Percentiles rank a stretch among this genome's conserved stretches.
Evolutionary conservation across 1,140 invertebrate genomes (phyloP).

Genomic region (Zophobas morio): DNA sequence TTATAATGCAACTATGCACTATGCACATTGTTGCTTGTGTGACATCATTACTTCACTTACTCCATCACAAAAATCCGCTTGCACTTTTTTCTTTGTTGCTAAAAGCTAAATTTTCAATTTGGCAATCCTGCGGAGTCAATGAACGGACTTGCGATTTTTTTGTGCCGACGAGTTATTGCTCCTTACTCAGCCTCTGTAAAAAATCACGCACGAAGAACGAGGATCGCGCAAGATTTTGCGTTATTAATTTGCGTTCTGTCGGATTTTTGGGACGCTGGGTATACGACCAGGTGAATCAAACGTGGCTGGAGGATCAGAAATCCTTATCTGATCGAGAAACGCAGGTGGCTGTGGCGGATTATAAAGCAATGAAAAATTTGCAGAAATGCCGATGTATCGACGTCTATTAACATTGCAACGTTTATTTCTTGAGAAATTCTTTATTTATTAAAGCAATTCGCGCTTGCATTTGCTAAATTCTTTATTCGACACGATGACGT

Average conservation of each 20-base stretch:
- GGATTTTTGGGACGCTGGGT: no score
- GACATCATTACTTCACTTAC: constrained; percentile 35
- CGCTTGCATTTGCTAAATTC: constrained; percentile 17
- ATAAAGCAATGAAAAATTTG: no score
- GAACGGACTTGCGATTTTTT: constrained; percentile 30
- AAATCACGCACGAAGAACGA: not conserved
- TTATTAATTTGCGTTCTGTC: no score
- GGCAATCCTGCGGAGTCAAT: constrained; percentile 34
- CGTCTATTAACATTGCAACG: not conserved
- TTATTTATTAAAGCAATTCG: not conserved
- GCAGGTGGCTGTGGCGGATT: not conserved
- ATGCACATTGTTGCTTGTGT: constrained; percentile 40
- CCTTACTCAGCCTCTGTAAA: constrained; percentile 12
- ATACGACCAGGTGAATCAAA: no score
- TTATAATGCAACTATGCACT: constrained; percentile 36
- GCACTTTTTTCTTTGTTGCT: constrained; percentile 33
- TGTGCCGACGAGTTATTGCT: constrained; percentile 28
- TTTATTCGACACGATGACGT: constrained; percentile 29
- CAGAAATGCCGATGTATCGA: no score
- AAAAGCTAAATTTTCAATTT: constrained; percentile 17
- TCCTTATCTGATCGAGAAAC: no score
- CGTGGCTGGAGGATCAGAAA: no score
- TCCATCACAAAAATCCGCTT: constrained; percentile 7
- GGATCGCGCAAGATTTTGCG: not conserved
- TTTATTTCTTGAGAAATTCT: not conserved